Conservation (phyloP, 2,797 vertebrate species). For the Steatocranus sp. region DNA sequence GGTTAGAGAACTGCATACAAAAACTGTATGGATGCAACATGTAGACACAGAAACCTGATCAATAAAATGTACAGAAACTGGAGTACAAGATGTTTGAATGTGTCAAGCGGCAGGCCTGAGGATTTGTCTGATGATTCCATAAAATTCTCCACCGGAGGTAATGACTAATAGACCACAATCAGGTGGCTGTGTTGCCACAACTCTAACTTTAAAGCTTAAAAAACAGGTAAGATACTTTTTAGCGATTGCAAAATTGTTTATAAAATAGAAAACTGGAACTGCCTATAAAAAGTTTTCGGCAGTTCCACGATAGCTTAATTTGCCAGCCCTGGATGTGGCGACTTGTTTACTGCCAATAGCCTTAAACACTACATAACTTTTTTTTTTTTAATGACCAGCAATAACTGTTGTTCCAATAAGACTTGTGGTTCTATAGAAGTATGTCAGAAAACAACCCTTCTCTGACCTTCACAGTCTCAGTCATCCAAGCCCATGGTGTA, state of each 20-base stretch:
- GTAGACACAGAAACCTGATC: neutral
- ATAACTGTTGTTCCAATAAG: neutral
- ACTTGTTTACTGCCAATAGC: neutral
- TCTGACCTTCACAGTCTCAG: neutral
- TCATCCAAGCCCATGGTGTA: neutral
- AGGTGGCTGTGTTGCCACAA: neutral
- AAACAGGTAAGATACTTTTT: neutral
- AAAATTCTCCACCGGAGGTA: neutral
- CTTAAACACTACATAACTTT: neutral
- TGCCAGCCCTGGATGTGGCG: neutral
- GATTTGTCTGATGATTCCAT: neutral
- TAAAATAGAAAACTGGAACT: neutral
- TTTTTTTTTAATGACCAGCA: neutral
- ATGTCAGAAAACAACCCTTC: neutral
- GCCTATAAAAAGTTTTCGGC: neutral
- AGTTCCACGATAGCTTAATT: neutral
- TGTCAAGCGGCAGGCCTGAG: neutral
- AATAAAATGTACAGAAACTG: neutral
- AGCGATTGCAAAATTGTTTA: neutral
- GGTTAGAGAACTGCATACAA: neutral
- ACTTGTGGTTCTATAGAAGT: accelerated
- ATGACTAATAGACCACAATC: neutral
- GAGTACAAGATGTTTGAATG: neutral
- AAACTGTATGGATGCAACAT: neutral
- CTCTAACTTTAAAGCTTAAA: neutral